Evolutionary conservation across 2,888 invertebrate species (phyloP), one percentile per base, ranked within the genome.

Genomic region (Zygothrica quintamaculata): DNA sequence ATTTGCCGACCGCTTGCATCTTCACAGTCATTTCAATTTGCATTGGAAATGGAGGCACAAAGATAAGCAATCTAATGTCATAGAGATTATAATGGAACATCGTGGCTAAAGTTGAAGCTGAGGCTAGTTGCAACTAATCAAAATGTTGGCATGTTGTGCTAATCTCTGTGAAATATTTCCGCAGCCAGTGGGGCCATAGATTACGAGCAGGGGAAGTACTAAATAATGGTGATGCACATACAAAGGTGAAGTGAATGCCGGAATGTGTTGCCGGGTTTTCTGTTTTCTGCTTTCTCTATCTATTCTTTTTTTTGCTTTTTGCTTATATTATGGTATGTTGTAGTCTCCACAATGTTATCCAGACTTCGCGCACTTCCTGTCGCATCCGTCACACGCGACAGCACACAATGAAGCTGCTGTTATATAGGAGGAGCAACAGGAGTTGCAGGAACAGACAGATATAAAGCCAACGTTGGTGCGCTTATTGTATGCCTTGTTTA

Each of bases 1-100:
- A 65, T 56, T 15, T 91, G 91, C 60, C 79, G 90, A 1, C 72
- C 72, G 6, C 82, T 76, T 16, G 88, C 89, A 1, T 64, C 87
- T 0, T 86, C 90, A 9, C 90, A 91, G 73, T 79, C 90, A 18
- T 91, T 91, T 87, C 88, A 88, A 61, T 91, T 91, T 79, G 79
- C 89, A 37, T 82, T 90, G 59, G 90, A 91, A 74, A 73, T 90
- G 52, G 80, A 89, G 61, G 58, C 91, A 25, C 66, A 57, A 42
- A 48, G 50, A 36, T 65, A 79, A 70, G 48, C 65, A 25, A 18
- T 34, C 36, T 46, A 65, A 66, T 48, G 31, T 16, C 15, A 7
- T 8, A 11, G 1, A 12, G 34, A n/a, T 34, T 15, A 29, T 9
- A 46, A 25, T 29, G 18, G 36, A 9, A 3, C 26, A 16, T 29